Base-by-base conservation (phyloP, 1,140 invertebrate species). In the Calosoma granatense region DNA sequence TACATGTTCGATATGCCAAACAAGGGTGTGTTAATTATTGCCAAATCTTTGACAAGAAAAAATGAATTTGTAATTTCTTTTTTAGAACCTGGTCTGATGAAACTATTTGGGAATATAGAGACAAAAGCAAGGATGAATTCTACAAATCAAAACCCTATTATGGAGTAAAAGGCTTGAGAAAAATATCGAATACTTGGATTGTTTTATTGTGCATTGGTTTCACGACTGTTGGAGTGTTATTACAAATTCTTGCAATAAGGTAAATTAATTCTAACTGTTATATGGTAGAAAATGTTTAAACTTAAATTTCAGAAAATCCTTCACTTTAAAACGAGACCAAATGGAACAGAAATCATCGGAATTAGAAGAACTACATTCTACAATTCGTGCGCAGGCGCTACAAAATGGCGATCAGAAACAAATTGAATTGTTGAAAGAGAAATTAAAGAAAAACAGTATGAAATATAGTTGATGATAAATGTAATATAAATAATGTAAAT, bases 201-300 rank as follows among this genome's bases (percentile, higher is more conserved):
- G 80, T 78, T 11, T 30, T 77, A 2, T 59, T 77, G 14, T 75
- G 80, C 55, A 61, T 79, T 39, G 61, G 74, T 0, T 60, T 84
- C 12, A 74, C 77, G 1, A 52, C 75, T 2, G 20, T 80, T 22
- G 78, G 78, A 4, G 68, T 78, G 15, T 30, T 75, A n/a, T 63
- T 81, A 20, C 80, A 83, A 61, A 68, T 77, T 21, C 65, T 73
- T 58, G 72, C 76, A 1, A 76, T 82, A 51, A 79, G 73, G 81
- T 83, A 70, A 65, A 61, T 17, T 52, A 20, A 56, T 2, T 1
- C 23, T 20, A 17, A 53, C 47, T 19, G 53, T 47, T 21, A n/a
- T n/a, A n/a, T n/a, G n/a, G 21, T 22, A 36, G 47, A n/a, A n/a
- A 19, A 30, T 11, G 20, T 1, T 22, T 21, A 21, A 22, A 20